A percentile compares a stretch with the other conserved stretches of the same genome.
Evolutionary conservation across 1,140 invertebrate genomes (phyloP).

Genomic region (Calosoma granatense): DNA sequence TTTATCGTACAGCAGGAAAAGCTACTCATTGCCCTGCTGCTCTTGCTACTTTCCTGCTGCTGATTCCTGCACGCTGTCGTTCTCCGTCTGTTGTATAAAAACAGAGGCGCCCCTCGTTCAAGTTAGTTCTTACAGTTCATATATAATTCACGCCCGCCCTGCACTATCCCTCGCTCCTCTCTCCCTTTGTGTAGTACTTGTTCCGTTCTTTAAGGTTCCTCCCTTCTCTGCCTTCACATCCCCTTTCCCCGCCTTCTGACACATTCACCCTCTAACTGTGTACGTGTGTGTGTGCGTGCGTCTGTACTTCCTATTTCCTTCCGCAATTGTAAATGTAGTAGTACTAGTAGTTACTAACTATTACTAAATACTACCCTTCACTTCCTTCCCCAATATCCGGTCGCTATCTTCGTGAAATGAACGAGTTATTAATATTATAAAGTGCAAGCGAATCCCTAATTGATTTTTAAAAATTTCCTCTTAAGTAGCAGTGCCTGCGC

Average conservation of each 20-base stretch:
- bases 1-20: too few relatives aligned
- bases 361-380: neutral
- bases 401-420: constrained; percentile 10
- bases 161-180: constrained; percentile 10
- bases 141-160: constrained; percentile 24
- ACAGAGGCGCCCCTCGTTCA: constrained; percentile 19
- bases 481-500: neutral
- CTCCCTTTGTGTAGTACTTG: too few relatives aligned
- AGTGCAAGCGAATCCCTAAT: neutral
- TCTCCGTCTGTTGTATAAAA: constrained; percentile 6
- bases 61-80: too few relatives aligned
- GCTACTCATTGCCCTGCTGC: too few relatives aligned
- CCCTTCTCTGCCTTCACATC: too few relatives aligned
- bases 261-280: neutral
- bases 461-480: neutral
- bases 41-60: too few relatives aligned
- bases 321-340: neutral
- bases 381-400: constrained; percentile 4
- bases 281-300: constrained; percentile 1
- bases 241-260: constrained; percentile 11
- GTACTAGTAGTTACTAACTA: neutral
- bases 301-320: neutral
- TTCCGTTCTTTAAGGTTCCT: constrained; percentile 18
- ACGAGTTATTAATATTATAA: neutral
- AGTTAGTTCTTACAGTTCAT: constrained; percentile 29